These are phyloP conservation scores for Drosophila falleni DNA, from an alignment of 2,888 invertebrate genomes.

Conservation along the genomic window DNA sequence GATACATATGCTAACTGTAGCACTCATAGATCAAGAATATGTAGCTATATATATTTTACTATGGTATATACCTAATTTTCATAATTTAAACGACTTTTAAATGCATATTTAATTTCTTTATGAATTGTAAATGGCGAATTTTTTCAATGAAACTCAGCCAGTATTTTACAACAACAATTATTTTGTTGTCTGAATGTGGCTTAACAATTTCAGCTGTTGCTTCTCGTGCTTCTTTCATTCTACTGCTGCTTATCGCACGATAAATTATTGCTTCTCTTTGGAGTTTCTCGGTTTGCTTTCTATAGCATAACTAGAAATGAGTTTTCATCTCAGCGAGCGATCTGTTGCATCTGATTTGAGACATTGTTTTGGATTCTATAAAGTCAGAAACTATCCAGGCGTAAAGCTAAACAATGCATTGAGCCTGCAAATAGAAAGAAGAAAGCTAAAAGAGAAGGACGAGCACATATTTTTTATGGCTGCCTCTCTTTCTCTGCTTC, in stretches of 20 bases:
- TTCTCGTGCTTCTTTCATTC: background rate
- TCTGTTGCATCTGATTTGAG: conserved; percentile 49
- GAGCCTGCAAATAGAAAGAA: background rate
- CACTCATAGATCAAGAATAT: too few species aligned
- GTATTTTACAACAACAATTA: background rate
- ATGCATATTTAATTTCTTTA: background rate
- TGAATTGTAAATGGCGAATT: too few species aligned
- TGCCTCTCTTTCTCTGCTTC: background rate
- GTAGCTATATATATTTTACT: too few species aligned
- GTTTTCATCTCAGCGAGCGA: conserved; percentile 30
- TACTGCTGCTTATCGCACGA: conserved; percentile 9
- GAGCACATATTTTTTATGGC: background rate
- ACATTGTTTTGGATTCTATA: conserved; percentile 38
- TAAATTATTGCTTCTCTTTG: conserved; percentile 22
- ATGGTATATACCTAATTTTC: too few species aligned
- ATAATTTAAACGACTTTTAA: too few species aligned
- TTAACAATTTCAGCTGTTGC: conserved; percentile 9
- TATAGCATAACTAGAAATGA: conserved; percentile 16
- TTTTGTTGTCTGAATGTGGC: background rate
- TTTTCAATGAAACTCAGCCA: background rate
- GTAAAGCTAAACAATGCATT: conserved; percentile 26
- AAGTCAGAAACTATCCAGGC: conserved; percentile 26
- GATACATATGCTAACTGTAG: too few species aligned
- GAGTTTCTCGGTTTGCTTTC: conserved; percentile 2
- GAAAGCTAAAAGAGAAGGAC: background rate